Conservation (phyloP, 2,888 invertebrate species). For the Abscondita cerata region DNA sequence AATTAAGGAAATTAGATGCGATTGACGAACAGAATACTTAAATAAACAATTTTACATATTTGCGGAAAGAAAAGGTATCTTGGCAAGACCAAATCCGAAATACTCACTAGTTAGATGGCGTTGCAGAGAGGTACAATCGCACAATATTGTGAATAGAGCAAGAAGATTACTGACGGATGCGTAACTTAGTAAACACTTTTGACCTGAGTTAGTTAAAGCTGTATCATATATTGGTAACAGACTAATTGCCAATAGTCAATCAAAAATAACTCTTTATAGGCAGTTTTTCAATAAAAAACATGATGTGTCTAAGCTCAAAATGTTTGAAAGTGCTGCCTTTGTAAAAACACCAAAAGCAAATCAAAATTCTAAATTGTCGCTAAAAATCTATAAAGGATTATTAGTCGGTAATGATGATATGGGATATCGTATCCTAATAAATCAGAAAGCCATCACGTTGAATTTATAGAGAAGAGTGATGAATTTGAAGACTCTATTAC, state of each 20-base stretch:
- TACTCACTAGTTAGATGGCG: not conserved
- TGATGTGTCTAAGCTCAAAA: not conserved
- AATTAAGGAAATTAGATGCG: not conserved
- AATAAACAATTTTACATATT: conserved; percentile 1
- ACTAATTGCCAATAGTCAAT: not conserved
- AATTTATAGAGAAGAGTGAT: not conserved
- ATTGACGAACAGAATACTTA: not conserved
- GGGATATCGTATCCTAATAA: not conserved
- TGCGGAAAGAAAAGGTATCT: not conserved
- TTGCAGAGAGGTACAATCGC: not conserved
- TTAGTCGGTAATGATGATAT: not conserved
- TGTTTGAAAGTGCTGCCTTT: not conserved
- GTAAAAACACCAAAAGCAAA: not conserved
- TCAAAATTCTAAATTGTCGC: not conserved
- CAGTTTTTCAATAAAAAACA: not conserved
- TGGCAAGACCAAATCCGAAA: not conserved
- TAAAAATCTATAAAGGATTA: not conserved
- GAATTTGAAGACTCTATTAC: not conserved
- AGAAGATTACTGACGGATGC: not conserved
- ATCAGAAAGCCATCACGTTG: not conserved
- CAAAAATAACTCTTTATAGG: too few relatives aligned
- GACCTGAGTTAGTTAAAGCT: not conserved
- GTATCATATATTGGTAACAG: not conserved
- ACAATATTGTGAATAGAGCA: not conserved
- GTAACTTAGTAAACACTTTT: too few relatives aligned